Conservation (phyloP, 2,113 vertebrate genomes). For the Podocnemis expansa region DNA sequence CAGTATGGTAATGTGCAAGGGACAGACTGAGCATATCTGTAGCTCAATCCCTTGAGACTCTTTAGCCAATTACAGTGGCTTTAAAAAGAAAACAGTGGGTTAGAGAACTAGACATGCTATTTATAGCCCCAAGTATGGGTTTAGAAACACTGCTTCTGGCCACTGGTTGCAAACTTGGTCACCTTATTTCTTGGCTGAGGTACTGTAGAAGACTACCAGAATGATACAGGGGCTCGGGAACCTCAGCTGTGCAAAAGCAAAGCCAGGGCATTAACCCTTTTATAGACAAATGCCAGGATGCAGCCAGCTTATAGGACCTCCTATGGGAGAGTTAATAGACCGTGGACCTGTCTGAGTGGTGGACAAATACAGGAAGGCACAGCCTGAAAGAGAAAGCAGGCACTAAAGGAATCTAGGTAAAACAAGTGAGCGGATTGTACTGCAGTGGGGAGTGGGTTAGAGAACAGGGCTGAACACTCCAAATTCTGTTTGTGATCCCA, state of each 20-base stretch:
- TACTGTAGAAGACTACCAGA: background rate
- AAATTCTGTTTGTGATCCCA: background rate
- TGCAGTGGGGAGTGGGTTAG: background rate
- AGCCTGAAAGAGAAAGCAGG: background rate
- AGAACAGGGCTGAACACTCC: background rate
- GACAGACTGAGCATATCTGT: background rate
- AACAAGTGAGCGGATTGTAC: background rate
- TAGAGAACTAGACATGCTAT: background rate
- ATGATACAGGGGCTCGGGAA: background rate
- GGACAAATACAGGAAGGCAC: background rate
- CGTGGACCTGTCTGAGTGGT: background rate
- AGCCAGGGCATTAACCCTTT: background rate
- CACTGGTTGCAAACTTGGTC: background rate
- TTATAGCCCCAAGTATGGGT: background rate
- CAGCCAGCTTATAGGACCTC: background rate
- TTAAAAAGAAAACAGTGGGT: background rate
- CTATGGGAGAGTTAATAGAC: background rate
- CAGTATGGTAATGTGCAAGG: background rate
- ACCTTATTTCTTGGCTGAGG: background rate
- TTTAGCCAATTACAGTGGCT: background rate
- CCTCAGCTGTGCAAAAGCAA: slow-evolving; percentile 3
- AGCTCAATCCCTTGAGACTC: background rate
- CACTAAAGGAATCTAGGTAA: background rate
- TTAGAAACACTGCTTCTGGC: background rate
- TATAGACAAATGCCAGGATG: background rate